phyloP scores from a whole-genome alignment of 2,797 vertebrate genomes.

The Martes flavigula region DNA sequence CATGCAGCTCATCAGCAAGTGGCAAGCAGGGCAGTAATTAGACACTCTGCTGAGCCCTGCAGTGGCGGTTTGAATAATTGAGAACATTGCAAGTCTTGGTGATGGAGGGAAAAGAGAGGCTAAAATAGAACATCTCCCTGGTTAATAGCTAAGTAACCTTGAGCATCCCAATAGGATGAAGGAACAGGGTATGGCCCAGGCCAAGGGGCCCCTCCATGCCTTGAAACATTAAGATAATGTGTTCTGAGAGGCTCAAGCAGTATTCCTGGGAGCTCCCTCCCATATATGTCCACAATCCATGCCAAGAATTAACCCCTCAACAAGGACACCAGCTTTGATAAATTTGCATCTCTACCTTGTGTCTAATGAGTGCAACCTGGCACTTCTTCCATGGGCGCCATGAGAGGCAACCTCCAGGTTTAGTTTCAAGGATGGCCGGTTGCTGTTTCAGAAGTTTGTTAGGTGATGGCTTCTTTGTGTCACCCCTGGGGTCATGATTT shows the following conservation, averaged over 20 bases:
- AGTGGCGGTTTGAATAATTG: constrained; percentile 31
- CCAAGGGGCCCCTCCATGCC: not conserved
- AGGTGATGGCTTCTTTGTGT: not conserved
- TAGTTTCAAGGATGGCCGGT: not conserved
- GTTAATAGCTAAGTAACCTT: constrained; percentile 40
- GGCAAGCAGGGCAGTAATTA: constrained; percentile 51
- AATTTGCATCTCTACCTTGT: not conserved
- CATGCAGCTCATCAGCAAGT: constrained; percentile 3
- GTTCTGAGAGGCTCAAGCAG: not conserved
- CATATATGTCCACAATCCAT: fast-evolving
- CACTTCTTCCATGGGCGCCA: fast-evolving
- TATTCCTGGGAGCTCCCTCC: not conserved
- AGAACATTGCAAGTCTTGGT: not conserved
- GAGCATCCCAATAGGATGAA: not conserved
- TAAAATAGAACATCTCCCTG: not conserved
- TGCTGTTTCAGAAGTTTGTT: not conserved
- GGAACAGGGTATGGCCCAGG: not conserved
- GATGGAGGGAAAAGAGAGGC: not conserved
- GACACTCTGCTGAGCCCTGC: constrained; percentile 16
- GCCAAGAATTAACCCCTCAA: not conserved
- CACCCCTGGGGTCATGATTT: not conserved
- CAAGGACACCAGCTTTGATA: not conserved
- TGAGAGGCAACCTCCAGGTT: not conserved
- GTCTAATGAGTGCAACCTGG: not conserved
- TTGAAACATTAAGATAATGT: not conserved